phyloP scores from a whole-genome alignment of 2,888 invertebrate species.

The Papilio demoleus region DNA sequence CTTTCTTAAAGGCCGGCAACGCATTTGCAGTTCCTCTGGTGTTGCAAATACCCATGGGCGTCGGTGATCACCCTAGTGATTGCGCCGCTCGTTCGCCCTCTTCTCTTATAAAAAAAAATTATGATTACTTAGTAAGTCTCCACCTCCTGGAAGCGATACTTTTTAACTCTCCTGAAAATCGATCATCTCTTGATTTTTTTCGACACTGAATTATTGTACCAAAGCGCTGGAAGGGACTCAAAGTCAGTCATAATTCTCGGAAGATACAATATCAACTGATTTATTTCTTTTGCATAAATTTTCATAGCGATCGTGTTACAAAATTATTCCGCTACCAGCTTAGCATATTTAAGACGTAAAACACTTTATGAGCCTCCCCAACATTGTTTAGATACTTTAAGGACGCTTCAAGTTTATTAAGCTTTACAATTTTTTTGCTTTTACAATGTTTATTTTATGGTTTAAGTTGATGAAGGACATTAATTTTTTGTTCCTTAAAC shows the following conservation, averaged over 20 bases:
- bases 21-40: too few relatives aligned
- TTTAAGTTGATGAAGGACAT: not conserved
- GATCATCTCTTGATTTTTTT: not conserved
- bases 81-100: too few relatives aligned
- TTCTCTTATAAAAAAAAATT: too few relatives aligned
- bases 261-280: conserved; percentile 19
- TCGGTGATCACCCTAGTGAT: too few relatives aligned
- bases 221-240: not conserved
- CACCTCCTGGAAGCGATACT: too few relatives aligned
- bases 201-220: not conserved
- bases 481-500: too few relatives aligned
- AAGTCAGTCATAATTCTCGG: conserved; percentile 17
- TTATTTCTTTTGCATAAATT: conserved; percentile 35
- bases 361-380: conserved; percentile 37
- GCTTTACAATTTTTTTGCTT: conserved; percentile 18
- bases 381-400: conserved; percentile 38
- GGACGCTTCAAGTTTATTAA: conserved; percentile 34
- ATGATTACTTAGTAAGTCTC: too few relatives aligned
- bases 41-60: too few relatives aligned
- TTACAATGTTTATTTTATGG: conserved; percentile 3
- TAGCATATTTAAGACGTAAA: conserved; percentile 38
- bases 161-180: not conserved
- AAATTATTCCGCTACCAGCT: conserved; percentile 35
- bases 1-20: too few relatives aligned
- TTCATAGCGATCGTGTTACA: conserved; percentile 33